These are phyloP conservation scores for Semotilus atromaculatus DNA, from an alignment of 2,797 vertebrate genomes.

Conservation along the genomic window DNA sequence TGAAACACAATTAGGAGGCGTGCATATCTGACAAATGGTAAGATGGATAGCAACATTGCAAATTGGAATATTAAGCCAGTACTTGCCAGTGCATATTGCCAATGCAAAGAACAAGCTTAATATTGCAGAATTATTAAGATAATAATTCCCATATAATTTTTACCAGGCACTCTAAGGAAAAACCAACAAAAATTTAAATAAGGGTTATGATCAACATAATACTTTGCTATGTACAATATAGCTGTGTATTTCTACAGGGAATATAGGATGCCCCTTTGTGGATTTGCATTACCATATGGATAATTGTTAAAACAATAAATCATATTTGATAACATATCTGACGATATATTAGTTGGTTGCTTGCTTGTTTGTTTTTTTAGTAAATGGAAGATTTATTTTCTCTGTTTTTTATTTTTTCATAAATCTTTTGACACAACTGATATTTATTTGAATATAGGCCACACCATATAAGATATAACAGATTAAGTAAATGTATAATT, in stretches of 20 bases:
- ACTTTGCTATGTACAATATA: background rate
- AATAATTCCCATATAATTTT: background rate
- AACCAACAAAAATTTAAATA: background rate
- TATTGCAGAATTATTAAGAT: background rate
- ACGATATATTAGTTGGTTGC: background rate
- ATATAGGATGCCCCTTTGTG: background rate
- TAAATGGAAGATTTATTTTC: background rate
- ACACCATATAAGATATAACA: background rate
- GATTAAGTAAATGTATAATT: background rate
- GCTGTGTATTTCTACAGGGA: background rate
- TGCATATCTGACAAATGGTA: background rate
- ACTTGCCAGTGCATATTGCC: background rate
- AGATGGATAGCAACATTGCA: slow-evolving; percentile 20
- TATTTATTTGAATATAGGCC: background rate
- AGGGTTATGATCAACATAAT: background rate
- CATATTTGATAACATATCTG: background rate
- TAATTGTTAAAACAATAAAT: background rate
- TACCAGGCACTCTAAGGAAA: background rate
- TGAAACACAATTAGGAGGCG: background rate
- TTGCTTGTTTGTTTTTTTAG: background rate
- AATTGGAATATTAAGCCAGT: slow-evolving; percentile 9
- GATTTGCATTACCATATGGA: background rate
- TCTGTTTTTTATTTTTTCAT: background rate
- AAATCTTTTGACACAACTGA: background rate
- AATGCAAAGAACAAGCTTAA: background rate